Conservation (phyloP, 2,888 invertebrate genomes). For the Noctua janthina region DNA sequence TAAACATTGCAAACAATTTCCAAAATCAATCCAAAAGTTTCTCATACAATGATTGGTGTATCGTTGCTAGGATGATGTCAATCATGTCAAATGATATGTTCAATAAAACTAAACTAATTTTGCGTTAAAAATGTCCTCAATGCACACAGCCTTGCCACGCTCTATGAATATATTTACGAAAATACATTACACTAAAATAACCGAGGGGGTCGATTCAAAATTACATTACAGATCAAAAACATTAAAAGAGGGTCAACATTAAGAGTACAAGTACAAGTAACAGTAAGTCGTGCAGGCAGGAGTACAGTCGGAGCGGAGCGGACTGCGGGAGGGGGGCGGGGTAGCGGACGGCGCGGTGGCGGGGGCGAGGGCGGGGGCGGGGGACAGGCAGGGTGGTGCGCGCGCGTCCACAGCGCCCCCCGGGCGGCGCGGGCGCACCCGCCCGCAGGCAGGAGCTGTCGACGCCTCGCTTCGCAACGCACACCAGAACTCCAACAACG, state of each 20-base stretch:
- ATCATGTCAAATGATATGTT: conserved; percentile 86
- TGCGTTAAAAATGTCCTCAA: conserved; percentile 91
- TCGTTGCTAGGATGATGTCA: conserved; percentile 87
- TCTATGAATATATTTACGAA: conserved; percentile 88
- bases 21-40: conserved; percentile 81
- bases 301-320: conserved; percentile 75
- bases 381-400: conserved; percentile 69
- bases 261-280: conserved; percentile 86
- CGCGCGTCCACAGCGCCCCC: conserved; percentile 79
- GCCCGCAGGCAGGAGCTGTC: conserved; percentile 82
- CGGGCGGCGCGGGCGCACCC: conserved; percentile 63
- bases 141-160: conserved; percentile 94
- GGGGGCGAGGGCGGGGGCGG: conserved; percentile 48
- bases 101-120: conserved; percentile 87
- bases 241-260: conserved; percentile 88
- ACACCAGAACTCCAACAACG: conserved; percentile 88
- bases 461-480: conserved; percentile 79
- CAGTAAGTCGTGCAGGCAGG: conserved; percentile 89
- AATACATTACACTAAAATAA: conserved; percentile 89
- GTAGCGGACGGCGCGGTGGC: conserved; percentile 70
- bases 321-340: conserved; percentile 77
- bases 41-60: conserved; percentile 87
- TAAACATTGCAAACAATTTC: conserved; percentile 83
- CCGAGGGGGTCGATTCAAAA: conserved; percentile 89
- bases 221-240: conserved; percentile 88